A percentile compares a stretch with the other conserved stretches of the same genome.
Evolutionary conservation across 2,888 invertebrate genomes (phyloP).

Genomic region (Abrostola tripartita): DNA sequence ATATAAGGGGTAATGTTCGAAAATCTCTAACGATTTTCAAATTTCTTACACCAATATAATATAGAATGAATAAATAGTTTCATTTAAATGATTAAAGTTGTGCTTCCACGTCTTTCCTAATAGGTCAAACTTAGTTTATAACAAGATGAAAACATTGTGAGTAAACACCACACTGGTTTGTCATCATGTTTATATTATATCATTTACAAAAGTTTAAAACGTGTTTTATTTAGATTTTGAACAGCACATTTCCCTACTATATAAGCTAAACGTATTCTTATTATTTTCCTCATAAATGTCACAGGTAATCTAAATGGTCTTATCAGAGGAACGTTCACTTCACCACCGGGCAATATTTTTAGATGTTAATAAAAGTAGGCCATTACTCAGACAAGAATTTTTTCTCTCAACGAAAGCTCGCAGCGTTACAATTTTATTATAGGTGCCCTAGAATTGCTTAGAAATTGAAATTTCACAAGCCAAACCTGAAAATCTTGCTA

Average conservation of each 20-base stretch:
- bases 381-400: conserved; percentile 76
- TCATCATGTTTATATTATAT: too few relatives aligned
- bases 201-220: too few relatives aligned
- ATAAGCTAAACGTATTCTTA: conserved; percentile 67
- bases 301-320: conserved; percentile 70
- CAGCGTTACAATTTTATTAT: conserved; percentile 27
- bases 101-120: too few relatives aligned
- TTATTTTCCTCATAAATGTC: conserved; percentile 64
- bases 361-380: conserved; percentile 74
- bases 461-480: conserved; percentile 24
- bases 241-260: conserved; percentile 49
- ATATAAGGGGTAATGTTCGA: too few relatives aligned
- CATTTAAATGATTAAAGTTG: too few relatives aligned
- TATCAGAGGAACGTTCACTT: conserved; percentile 67
- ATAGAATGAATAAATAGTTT: too few relatives aligned
- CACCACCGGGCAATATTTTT: conserved; percentile 71
- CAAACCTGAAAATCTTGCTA: conserved; percentile 52
- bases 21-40: too few relatives aligned
- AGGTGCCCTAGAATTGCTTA: conserved; percentile 8
- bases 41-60: too few relatives aligned
- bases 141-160: too few relatives aligned
- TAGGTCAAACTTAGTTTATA: too few relatives aligned
- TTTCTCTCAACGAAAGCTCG: conserved; percentile 55
- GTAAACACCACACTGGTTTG: too few relatives aligned
- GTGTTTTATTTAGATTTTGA: conserved; percentile 48